Conservation (phyloP, 1,140 invertebrate genomes). For the Helicorthomorpha holstii region DNA sequence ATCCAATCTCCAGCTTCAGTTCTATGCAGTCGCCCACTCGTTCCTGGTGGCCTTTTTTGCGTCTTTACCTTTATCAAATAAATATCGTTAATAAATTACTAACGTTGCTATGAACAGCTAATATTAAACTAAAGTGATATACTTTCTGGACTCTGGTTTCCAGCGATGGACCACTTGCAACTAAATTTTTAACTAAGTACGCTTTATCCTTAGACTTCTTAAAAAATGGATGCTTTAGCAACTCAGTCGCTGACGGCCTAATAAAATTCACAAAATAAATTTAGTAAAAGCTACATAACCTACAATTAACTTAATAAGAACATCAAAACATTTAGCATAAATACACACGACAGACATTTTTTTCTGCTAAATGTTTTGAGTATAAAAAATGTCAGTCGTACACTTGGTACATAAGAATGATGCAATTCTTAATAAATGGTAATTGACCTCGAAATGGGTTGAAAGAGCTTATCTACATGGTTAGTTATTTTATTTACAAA, state of each 20-base stretch:
- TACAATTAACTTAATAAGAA: too few relatives aligned
- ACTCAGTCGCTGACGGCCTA: slow-evolving; percentile 81
- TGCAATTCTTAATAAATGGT: too few relatives aligned
- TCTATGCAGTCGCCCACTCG: slow-evolving; percentile 76
- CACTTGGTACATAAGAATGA: too few relatives aligned
- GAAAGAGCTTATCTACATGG: too few relatives aligned
- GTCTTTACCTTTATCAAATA: slow-evolving; percentile 20
- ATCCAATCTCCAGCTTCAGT: slow-evolving; percentile 96
- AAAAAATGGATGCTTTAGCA: slow-evolving; percentile 97
- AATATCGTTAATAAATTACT: not conserved
- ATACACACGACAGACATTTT: too few relatives aligned
- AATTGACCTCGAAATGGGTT: too few relatives aligned
- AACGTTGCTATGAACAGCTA: not conserved
- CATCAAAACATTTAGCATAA: too few relatives aligned
- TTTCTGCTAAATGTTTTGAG: too few relatives aligned
- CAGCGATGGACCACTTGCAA: slow-evolving; percentile 67
- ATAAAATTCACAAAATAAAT: too few relatives aligned
- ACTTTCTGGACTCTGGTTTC: slow-evolving; percentile 79
- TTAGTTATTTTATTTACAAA: too few relatives aligned
- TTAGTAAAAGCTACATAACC: too few relatives aligned
- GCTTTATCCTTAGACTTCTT: slow-evolving; percentile 97
- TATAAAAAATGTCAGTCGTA: too few relatives aligned
- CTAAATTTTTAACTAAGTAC: slow-evolving; percentile 77
- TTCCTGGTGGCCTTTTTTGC: slow-evolving; percentile 52
- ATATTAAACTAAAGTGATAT: slow-evolving; percentile 13